Evolutionary conservation across 2,797 vertebrate species (phyloP).

Genomic region (Oreortyx pictus): DNA sequence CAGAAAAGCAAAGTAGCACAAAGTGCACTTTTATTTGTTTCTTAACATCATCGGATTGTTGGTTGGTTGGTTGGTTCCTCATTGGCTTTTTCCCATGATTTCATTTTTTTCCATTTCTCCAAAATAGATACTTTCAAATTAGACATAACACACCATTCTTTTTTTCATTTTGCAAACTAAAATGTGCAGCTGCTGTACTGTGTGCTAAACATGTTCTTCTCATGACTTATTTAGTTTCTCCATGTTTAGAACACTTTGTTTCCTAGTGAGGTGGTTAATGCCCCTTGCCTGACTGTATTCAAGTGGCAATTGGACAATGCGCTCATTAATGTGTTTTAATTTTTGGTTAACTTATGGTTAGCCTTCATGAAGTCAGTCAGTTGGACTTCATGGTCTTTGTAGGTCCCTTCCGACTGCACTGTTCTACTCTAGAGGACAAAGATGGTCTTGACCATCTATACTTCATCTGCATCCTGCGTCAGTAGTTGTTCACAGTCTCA

Average conservation of each 20-base stretch:
- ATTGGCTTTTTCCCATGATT: not conserved
- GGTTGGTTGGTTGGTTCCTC: not conserved
- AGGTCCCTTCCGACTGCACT: not conserved
- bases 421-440: not conserved
- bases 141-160: not conserved
- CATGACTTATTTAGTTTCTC: not conserved
- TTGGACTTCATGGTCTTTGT: not conserved
- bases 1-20: not conserved
- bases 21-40: not conserved
- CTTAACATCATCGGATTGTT: not conserved
- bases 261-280: not conserved
- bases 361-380: not conserved
- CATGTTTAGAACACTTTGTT: not conserved
- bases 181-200: not conserved
- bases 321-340: not conserved
- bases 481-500: not conserved
- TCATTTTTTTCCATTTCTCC: not conserved
- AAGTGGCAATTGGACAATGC: not conserved
- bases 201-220: not conserved
- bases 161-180: not conserved
- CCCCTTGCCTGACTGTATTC: not conserved
- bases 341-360: not conserved
- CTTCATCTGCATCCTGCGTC: not conserved
- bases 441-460: not conserved
- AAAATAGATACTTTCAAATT: not conserved